These are phyloP conservation scores for Cerastoderma edule DNA, from an alignment of 2,888 invertebrate genomes.

Conservation along the genomic window DNA sequence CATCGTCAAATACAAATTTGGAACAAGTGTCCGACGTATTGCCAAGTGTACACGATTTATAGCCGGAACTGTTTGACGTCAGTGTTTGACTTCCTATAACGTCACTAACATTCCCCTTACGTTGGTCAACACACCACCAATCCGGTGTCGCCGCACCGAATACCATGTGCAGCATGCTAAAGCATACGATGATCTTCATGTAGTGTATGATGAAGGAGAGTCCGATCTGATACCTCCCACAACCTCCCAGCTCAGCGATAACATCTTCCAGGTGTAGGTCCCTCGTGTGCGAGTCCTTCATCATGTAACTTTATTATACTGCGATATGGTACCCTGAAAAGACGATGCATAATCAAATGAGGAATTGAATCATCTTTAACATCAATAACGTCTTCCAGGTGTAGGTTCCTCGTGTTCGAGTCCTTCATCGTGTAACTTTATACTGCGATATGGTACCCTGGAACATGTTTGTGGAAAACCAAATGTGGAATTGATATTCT, in stretches of 20 bases:
- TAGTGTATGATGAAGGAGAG: conserved; percentile 41
- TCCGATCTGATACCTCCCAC: conserved; percentile 54
- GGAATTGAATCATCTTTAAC: no score
- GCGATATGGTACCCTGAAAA: no score
- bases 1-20: conserved; percentile 38
- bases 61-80: conserved; percentile 2
- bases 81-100: not conserved
- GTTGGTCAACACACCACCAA: conserved; percentile 52
- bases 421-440: no score
- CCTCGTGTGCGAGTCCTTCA: no score
- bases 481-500: no score
- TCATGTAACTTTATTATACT: no score
- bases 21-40: conserved; percentile 31
- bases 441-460: no score
- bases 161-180: conserved; percentile 49
- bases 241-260: conserved; percentile 48
- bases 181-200: conserved; percentile 46
- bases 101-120: not conserved
- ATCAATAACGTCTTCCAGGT: no score
- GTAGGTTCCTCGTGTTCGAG: no score
- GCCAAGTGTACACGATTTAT: conserved; percentile 24
- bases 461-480: no score
- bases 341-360: no score
- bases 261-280: conserved; percentile 45
- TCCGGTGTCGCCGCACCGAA: conserved; percentile 45